These are phyloP conservation scores for Drosophila multiciliata DNA, from an alignment of 2,888 invertebrate species.

Conservation along the genomic window DNA sequence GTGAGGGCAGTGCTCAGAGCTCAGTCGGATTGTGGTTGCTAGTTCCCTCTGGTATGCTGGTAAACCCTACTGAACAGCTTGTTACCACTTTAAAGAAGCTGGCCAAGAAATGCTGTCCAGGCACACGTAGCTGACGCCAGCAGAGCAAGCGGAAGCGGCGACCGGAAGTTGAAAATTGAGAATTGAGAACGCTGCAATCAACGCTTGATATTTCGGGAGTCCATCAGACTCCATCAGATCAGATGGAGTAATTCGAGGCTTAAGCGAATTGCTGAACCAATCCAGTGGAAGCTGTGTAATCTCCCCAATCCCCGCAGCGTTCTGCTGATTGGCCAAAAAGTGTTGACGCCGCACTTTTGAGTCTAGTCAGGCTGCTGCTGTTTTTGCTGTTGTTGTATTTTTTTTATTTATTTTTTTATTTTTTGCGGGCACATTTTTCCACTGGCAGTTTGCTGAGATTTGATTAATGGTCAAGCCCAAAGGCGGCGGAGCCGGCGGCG, in stretches of 20 bases:
- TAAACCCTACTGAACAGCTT: constrained; percentile 16
- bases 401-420: constrained; percentile 26
- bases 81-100: constrained; percentile 37
- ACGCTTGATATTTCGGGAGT: constrained; percentile 11
- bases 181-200: constrained; percentile 60
- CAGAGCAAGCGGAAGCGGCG: constrained; percentile 33
- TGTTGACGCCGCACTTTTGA: constrained; percentile 62
- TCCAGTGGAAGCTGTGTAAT: background rate
- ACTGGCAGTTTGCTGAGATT: constrained; percentile 49
- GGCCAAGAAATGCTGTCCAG: constrained; percentile 19
- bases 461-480: constrained; percentile 73
- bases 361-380: constrained; percentile 33
- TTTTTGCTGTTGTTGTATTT: constrained; percentile 23
- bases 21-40: constrained; percentile 52
- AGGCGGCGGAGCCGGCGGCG: constrained; percentile 52
- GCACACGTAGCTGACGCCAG: constrained; percentile 20
- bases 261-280: background rate
- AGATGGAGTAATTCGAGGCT: background rate
- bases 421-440: constrained; percentile 40
- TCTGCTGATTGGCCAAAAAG: constrained; percentile 68
- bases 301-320: background rate
- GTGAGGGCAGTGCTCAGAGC: constrained; percentile 40
- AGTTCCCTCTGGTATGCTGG: constrained; percentile 25
- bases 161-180: constrained; percentile 58
- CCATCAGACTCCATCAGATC: background rate